Evolutionary conservation across 2,888 invertebrate species (phyloP).

Genomic region (Megamerina dolium): DNA sequence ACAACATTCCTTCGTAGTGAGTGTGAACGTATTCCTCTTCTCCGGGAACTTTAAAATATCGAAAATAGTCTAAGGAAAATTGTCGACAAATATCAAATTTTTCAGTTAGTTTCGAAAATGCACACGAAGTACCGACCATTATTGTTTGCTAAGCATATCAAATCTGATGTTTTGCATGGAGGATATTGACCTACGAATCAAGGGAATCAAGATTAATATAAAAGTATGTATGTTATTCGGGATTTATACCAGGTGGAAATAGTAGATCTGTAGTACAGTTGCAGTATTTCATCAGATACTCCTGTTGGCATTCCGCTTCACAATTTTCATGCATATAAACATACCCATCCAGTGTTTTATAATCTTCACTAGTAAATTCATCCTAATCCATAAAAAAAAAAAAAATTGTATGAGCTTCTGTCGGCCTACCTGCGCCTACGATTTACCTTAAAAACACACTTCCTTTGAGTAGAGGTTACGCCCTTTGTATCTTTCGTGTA

Average conservation of each 20-base stretch:
- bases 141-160: constrained; percentile 39
- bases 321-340: constrained; percentile 46
- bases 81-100: not conserved
- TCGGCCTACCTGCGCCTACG: too few species aligned
- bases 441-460: constrained; percentile 41
- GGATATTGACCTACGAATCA: constrained; percentile 35
- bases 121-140: constrained; percentile 30
- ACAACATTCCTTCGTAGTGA: constrained; percentile 40
- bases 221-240: not conserved
- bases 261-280: constrained; percentile 47
- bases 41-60: constrained; percentile 33
- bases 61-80: constrained; percentile 30
- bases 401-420: too few species aligned
- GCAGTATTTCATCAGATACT: constrained; percentile 41
- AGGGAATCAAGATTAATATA: too few species aligned
- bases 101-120: not conserved
- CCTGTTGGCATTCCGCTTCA: constrained; percentile 44
- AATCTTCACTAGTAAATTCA: constrained; percentile 33
- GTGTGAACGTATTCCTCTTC: constrained; percentile 37
- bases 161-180: constrained; percentile 33
- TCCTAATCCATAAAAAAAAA: constrained; percentile 29
- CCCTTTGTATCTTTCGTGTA: constrained; percentile 37
- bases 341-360: constrained; percentile 38
- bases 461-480: constrained; percentile 29
- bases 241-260: constrained; percentile 42